These are phyloP conservation scores for Melanerpes formicivorus DNA, from an alignment of 2,113 vertebrate species.

Conservation along the genomic window DNA sequence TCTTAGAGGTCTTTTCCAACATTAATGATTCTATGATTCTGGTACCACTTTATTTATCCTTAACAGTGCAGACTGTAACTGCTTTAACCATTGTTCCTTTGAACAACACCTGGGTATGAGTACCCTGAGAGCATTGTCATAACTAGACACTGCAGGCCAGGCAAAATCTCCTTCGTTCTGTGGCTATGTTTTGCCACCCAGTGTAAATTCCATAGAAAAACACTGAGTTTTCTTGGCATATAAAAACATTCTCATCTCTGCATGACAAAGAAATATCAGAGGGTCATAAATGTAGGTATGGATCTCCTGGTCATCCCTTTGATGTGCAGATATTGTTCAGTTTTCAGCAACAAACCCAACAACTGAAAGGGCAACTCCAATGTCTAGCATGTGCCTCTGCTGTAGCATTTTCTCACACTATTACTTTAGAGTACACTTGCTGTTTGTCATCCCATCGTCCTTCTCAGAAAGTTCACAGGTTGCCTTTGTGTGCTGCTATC, in stretches of 20 bases:
- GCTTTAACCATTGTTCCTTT: not conserved
- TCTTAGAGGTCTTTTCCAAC: too few relatives aligned
- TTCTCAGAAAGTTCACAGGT: not conserved
- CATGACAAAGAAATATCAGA: not conserved
- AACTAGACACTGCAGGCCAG: not conserved
- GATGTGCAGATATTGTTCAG: not conserved
- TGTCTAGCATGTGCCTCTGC: not conserved
- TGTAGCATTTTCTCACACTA: not conserved
- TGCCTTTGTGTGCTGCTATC: constrained; percentile 1
- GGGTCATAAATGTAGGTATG: not conserved
- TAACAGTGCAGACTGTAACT: not conserved
- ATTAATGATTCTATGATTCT: not conserved
- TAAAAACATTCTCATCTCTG: not conserved
- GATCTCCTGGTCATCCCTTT: not conserved
- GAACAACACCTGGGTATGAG: not conserved
- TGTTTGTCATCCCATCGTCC: not conserved
- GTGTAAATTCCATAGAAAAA: not conserved
- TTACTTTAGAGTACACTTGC: not conserved
- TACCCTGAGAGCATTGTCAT: not conserved
- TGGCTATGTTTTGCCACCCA: not conserved
- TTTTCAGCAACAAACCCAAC: not conserved
- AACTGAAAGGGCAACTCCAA: not conserved
- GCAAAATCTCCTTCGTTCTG: not conserved
- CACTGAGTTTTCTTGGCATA: not conserved
- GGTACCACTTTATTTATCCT: not conserved